phyloP scores from a whole-genome alignment of 2,888 invertebrate species.

The Atethmia centrago region DNA sequence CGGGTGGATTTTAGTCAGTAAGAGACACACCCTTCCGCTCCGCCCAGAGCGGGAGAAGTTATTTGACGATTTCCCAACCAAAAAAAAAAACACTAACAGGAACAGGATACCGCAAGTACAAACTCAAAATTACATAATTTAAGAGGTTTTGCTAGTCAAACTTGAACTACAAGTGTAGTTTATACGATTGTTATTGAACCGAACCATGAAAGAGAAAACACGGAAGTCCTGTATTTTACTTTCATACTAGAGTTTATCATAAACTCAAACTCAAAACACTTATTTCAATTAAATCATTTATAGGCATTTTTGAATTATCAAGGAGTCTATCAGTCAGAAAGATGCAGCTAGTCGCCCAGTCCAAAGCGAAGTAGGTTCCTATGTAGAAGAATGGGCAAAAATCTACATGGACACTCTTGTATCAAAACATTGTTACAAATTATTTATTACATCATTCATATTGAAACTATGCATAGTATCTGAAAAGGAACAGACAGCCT shows the following conservation, averaged over 20 bases:
- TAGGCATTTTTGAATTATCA: background rate
- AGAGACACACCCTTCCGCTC: too few relatives aligned
- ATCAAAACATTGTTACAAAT: background rate
- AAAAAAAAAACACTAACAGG: too few relatives aligned
- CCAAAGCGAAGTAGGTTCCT: background rate
- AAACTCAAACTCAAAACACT: background rate
- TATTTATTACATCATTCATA: background rate
- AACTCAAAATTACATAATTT: slow-evolving; percentile 7
- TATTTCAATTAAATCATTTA: background rate
- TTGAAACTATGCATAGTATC: background rate
- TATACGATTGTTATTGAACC: slow-evolving; percentile 3
- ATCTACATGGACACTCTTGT: background rate
- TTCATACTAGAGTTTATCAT: background rate
- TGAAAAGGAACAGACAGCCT: background rate
- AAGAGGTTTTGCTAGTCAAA: slow-evolving; percentile 20
- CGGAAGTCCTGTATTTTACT: slow-evolving; percentile 1
- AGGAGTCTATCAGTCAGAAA: background rate
- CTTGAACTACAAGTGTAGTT: background rate
- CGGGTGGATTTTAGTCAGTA: too few relatives aligned
- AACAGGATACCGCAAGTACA: slow-evolving; percentile 9
- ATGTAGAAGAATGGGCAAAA: background rate
- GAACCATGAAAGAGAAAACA: background rate
- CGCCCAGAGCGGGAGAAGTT: too few relatives aligned
- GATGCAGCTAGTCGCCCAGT: background rate
- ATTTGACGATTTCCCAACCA: too few relatives aligned